Evolutionary conservation across 2,113 vertebrate species (phyloP), one percentile per base, ranked within the genome.

Genomic region (Pleuronectes platessa): DNA sequence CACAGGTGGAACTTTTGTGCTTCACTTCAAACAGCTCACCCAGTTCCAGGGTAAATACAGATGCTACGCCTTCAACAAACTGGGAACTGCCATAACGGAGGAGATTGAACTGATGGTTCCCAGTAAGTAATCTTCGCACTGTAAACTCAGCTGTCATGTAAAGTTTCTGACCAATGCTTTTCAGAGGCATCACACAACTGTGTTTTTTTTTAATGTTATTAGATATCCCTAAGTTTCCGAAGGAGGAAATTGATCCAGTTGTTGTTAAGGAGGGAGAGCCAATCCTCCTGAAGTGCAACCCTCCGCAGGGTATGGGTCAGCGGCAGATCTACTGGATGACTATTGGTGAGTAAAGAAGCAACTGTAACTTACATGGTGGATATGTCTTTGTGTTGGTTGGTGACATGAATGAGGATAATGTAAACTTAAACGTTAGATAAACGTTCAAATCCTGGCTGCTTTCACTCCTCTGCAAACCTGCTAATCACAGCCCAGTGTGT

Each of bases 201-300:
- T 37, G 8, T 42, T 56, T 24, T 10, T 4, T 64, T 69, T 81
- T 60, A 3, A 68, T 20, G 74, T 68, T 66, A 20, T 76, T 49
- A 99, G 98, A 74, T 88, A 54, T 93, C 5, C 97, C 97, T 18
- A 98, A 96, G 84, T 98, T 98, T 77, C 96, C 97, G 0, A 98
- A 98, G 74, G 96, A 97, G 82, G 92, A 81, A 5, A 93, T 94
- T 0, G 84, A 91, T 11, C 95, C 96, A 15, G 79, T 96, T 18
- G 89, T 94, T 24, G 95, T 98, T 31, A 90, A 95, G 4, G 95
- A 96, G 24, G 97, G 98, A 1, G 94, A 98, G 11, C 90, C 97
- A 2, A 81, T 97, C 21, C 89, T 95, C 59, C 88, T 99, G 71
- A 90, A 88, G 3, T 99, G 98, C 78, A 94, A 97, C 49, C 97